Percentiles rank a stretch among this genome's conserved stretches.
Evolutionary conservation across 2,113 vertebrate species (phyloP).

Genomic region (Anser brachyrhynchus): DNA sequence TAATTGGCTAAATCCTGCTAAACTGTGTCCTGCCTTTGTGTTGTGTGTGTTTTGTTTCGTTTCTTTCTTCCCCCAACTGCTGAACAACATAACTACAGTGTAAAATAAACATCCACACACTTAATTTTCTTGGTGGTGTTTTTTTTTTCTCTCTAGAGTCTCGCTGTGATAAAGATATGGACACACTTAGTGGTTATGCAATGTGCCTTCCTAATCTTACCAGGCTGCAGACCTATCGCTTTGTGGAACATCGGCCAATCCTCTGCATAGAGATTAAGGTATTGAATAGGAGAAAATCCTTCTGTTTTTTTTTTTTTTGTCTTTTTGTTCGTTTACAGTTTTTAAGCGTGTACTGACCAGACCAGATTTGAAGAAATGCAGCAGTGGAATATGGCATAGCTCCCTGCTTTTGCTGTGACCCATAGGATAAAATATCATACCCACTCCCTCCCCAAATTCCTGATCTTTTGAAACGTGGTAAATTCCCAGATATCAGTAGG

Average conservation of each 20-base stretch:
- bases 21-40: not conserved
- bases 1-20: not conserved
- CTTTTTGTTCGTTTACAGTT: rapidly evolving
- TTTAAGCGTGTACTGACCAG: rapidly evolving
- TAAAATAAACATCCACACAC: not conserved
- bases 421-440: not conserved
- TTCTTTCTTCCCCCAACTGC: not conserved
- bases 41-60: too few species aligned
- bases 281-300: not conserved
- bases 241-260: slow-evolving; percentile 85
- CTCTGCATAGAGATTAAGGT: slow-evolving; percentile 99
- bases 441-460: not conserved
- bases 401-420: not conserved
- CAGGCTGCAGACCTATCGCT: slow-evolving; percentile 80
- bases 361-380: not conserved
- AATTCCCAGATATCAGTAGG: not conserved
- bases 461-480: not conserved
- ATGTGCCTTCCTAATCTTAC: slow-evolving; percentile 96
- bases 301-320: too few species aligned
- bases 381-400: not conserved
- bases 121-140: not conserved
- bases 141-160: slow-evolving; percentile 77
- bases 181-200: slow-evolving; percentile 93
- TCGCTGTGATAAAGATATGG: slow-evolving; percentile 96
- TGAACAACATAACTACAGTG: not conserved